These are phyloP conservation scores for Catamblyrhynchus diadema DNA, from an alignment of 2,797 vertebrate species.

Conservation along the genomic window DNA sequence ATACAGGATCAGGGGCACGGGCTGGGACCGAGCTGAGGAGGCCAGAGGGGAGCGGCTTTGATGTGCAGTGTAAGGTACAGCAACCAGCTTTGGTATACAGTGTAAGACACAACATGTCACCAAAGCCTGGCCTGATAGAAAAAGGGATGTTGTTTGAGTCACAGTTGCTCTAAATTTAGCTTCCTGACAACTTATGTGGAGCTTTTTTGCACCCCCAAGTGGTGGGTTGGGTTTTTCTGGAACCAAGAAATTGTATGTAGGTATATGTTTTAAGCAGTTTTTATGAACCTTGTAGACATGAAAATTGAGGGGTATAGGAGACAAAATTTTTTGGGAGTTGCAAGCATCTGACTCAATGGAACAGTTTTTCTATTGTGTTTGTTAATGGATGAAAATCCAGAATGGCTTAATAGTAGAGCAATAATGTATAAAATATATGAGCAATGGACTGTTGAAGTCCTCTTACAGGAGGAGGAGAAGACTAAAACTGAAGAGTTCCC, in stretches of 20 bases:
- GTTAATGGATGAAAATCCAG: background rate
- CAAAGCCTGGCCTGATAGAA: background rate
- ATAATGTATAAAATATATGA: background rate
- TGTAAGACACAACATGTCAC: no score
- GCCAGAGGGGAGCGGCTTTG: fast-evolving
- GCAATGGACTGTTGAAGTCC: background rate
- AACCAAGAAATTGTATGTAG: background rate
- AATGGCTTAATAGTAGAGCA: background rate
- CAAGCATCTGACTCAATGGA: background rate
- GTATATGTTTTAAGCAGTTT: background rate
- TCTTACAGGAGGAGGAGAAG: background rate
- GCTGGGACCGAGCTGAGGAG: fast-evolving
- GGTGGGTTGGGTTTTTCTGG: background rate
- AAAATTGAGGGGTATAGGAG: background rate
- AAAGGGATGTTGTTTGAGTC: background rate
- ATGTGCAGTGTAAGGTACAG: background rate
- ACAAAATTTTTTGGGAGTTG: background rate
- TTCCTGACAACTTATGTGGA: background rate
- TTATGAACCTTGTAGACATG: background rate
- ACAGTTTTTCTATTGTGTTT: background rate
- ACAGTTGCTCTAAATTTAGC: background rate
- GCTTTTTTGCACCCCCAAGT: background rate
- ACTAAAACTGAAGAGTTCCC: background rate
- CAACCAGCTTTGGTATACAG: fast-evolving
- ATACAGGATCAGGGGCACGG: fast-evolving